phyloP scores from a whole-genome alignment of 2,113 vertebrate genomes.

The Cyphomyrus plagiostoma region DNA sequence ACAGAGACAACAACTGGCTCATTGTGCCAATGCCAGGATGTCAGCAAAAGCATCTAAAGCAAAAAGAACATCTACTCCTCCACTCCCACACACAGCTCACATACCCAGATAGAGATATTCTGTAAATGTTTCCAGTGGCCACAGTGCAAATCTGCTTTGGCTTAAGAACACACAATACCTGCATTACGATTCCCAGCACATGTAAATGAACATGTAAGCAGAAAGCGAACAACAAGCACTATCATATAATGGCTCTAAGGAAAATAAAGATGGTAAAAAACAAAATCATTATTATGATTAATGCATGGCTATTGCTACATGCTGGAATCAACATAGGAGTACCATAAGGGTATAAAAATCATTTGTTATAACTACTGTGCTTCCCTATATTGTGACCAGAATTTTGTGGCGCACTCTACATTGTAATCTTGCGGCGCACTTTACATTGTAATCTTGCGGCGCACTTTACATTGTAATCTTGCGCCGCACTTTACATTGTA shows the following conservation, averaged over 20 bases:
- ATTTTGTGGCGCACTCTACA: not conserved
- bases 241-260: not conserved
- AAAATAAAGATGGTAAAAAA: not conserved
- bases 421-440: not conserved
- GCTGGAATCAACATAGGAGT: not conserved
- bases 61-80: not conserved
- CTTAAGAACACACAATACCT: not conserved
- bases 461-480: not conserved
- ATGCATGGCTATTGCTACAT: not conserved
- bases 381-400: not conserved
- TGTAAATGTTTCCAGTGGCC: not conserved
- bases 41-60: not conserved
- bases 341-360: not conserved
- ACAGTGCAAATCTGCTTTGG: not conserved
- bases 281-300: not conserved
- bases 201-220: not conserved
- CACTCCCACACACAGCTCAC: conserved; percentile 12
- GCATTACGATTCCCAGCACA: not conserved
- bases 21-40: conserved; percentile 4
- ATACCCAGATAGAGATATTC: not conserved
- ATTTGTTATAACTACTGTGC: not conserved
- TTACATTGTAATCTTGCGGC: too few relatives aligned
- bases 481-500: too few relatives aligned
- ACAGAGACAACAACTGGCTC: conserved; percentile 21
- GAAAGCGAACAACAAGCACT: not conserved